Evolutionary conservation across 2,797 vertebrate species (phyloP).

Genomic region (Babyrousa celebensis): DNA sequence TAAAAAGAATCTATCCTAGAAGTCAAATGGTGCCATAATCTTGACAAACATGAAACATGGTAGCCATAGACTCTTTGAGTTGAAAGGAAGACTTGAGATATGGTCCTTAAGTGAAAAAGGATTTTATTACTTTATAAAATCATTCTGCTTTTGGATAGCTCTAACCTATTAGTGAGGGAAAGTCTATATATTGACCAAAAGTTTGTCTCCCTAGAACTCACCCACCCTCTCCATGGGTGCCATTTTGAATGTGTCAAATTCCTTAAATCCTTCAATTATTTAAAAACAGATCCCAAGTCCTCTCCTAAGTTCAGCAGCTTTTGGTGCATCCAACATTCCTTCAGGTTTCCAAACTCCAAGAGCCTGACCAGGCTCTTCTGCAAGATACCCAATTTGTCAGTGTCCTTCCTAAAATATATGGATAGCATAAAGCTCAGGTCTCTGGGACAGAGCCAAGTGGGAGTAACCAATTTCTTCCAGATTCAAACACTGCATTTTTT

Average conservation of each 20-base stretch:
- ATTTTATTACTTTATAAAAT: background rate
- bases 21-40: background rate
- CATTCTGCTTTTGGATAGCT: background rate
- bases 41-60: background rate
- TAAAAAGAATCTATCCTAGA: background rate
- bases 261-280: background rate
- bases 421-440: background rate
- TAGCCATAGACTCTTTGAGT: background rate
- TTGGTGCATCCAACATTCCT: background rate
- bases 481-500: background rate
- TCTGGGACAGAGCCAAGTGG: background rate
- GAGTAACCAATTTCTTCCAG: background rate
- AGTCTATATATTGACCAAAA: background rate
- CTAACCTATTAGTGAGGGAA: background rate
- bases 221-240: background rate
- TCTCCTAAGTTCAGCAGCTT: background rate
- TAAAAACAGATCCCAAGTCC: background rate
- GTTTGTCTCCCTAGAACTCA: background rate
- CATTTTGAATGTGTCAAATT: background rate
- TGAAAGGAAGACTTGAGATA: constrained; percentile 1
- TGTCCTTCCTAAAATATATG: background rate
- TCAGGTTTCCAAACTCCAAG: background rate
- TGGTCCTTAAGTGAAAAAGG: background rate
- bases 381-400: background rate
- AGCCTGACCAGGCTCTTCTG: background rate